Base-by-base conservation (phyloP, 1,140 invertebrate genomes). In the Psilanteris sp. region DNA sequence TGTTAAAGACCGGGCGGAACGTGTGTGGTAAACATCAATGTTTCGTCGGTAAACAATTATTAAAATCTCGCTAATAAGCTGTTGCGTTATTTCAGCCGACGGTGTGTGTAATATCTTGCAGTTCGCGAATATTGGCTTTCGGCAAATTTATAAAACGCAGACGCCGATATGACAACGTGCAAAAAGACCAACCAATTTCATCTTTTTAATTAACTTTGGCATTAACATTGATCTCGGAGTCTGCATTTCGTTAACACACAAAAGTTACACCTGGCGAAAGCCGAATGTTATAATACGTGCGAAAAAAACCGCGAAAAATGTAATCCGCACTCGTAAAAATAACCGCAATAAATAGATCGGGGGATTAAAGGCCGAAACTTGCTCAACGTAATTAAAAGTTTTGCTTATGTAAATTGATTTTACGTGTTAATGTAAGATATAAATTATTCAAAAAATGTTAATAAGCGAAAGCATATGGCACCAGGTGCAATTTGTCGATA, bases 391-490 rank as follows among this genome's bases (percentile, higher is more conserved):
- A 72, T 72, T 72, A 62, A 72, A 29, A 55, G 32, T 57, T 62
- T 57, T 64, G 43, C 57, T 72, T 64, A 64, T 72, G 57, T 43
- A 64, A 72, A 72, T 72, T 64, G 57, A 64, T 72, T 64, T 64
- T 32, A 10, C 32, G 32, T 34, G 50, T 57, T 64, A 73, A 64
- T 43, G 50, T 50, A 43, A 52, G 36, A 36, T 14, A 24, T 55
- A 39, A 71, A 62, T 62, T 41, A 71, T 71, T 71, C 39, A 62
- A 52, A 54, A 41, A 71, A 62, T 57, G 52, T 68, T 57, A 50
- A 68, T 68, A 46, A 39, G 39, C 11, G n/a, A 39, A 54, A 37
- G 37, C 67, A 62, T 71, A 62, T 41, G 55, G 59, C 57, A 73
- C 57, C 59, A 59, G 70, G 36, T 71, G 67, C 55, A 61, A 71